A percentile compares a stretch with the other conserved stretches of the same genome.
Evolutionary conservation across 2,797 vertebrate species (phyloP).

Genomic region (Lepidocolaptes lacrymiger): DNA sequence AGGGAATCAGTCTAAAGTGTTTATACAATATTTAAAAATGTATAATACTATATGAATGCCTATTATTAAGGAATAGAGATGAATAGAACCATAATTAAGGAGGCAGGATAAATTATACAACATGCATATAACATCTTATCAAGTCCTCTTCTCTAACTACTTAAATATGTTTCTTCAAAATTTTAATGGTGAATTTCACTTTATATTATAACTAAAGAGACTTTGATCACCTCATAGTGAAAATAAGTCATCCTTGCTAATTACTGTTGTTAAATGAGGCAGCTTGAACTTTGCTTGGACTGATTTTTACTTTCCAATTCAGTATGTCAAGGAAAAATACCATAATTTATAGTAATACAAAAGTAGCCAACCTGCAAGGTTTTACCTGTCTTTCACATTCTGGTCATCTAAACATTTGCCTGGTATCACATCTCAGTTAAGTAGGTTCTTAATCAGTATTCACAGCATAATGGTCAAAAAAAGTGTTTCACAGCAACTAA

Average conservation of each 20-base stretch:
- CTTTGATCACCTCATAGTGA: not conserved
- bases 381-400: not conserved
- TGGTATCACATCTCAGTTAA: not conserved
- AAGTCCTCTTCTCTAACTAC: not conserved
- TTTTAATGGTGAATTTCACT: not conserved
- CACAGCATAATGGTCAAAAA: not conserved
- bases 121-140: not conserved
- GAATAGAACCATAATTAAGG: not conserved
- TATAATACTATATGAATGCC: not conserved
- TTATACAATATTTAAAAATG: not conserved
- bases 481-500: not conserved
- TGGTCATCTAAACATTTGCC: not conserved
- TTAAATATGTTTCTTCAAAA: not conserved
- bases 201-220: not conserved
- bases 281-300: not conserved
- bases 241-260: not conserved
- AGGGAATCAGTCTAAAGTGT: not conserved
- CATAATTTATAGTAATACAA: not conserved
- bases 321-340: not conserved
- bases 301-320: not conserved
- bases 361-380: not conserved
- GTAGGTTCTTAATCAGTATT: not conserved
- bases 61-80: not conserved
- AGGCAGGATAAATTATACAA: not conserved
- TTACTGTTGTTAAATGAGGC: not conserved